Base-by-base conservation (phyloP, 1,140 invertebrate species). In the Lasioglossum baleicum region DNA sequence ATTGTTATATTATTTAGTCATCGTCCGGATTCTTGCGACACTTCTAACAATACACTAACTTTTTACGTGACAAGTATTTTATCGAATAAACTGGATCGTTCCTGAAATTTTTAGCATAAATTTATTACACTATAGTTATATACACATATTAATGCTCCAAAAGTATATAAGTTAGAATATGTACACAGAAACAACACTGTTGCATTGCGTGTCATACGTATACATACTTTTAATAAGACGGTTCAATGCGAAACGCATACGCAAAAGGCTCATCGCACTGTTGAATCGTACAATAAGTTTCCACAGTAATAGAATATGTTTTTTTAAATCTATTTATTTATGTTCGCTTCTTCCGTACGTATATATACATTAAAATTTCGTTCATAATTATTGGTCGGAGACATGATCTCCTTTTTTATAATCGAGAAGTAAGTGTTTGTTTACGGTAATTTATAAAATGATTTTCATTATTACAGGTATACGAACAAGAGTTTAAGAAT, bases 271-370 rank as follows among this genome's bases (percentile, higher is more conserved):
- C 17, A 17, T 69, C 6, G n/a, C 6, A 61, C 35, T 35, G 26
- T 68, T 44, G 44, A 67, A 65, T 75, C 64, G 13, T 58, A 56
- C 11, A 75, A 53, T 53, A 53, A 58, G 11, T 35, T 68, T 58
- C 26, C 44, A 60, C 10, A 35, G 2, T 68, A 73, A 63, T 5
- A 40, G 22, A 48, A 11, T 10, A 48, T 48, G 1, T 53, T 72
- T 42, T 65, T 20, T 65, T 26, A 26, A 26, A 65, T 35, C 31
- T 20, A 53, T 56, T 20, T n/a, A 51, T 35, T 15, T 56, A 26
- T 31, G n/a, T 4, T 65, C 26, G 44, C 53, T 10, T 42, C n/a
- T 73, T 56, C 2, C 5, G 35, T 35, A 35, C 3, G 35, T 35
- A 35, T 35, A 4, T 35, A 35, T n/a, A 58, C 7, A 56, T 65